A percentile compares a stretch with the other conserved stretches of the same genome.
These are phyloP conservation scores for Matsumurasca onukii DNA, from an alignment of 1,140 invertebrate genomes.

Conservation along the genomic window DNA sequence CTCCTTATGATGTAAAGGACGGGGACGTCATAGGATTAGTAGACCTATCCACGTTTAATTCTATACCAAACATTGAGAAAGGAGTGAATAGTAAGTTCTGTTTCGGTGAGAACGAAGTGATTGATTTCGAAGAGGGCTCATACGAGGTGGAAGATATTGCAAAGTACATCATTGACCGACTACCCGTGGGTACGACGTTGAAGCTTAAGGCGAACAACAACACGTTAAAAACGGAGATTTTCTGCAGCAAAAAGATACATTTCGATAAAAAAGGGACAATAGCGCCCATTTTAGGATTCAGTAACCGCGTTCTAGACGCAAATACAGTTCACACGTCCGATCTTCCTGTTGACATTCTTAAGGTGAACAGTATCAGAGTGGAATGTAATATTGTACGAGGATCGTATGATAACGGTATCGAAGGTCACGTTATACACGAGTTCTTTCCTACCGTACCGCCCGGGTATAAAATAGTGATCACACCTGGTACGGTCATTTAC, in stretches of 20 bases:
- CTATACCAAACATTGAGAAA: conserved; percentile 23
- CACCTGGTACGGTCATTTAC: conserved; percentile 31
- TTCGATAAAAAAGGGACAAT: conserved; percentile 7
- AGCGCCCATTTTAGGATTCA: background rate
- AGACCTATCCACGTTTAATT: conserved; percentile 2
- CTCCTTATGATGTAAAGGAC: background rate
- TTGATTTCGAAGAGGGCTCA: conserved; percentile 16
- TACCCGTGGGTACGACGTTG: background rate
- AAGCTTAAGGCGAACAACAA: background rate
- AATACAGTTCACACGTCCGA: conserved; percentile 12
- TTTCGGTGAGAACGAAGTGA: conserved; percentile 18
- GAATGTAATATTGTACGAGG: conserved; percentile 35
- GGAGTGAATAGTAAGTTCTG: background rate
- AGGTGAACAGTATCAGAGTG: conserved; percentile 24
- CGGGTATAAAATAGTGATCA: conserved; percentile 43
- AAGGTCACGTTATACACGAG: conserved; percentile 43
- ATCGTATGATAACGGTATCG: conserved; percentile 42
- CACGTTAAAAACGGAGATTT: conserved; percentile 21
- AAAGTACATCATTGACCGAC: conserved; percentile 39
- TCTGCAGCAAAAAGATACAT: background rate
- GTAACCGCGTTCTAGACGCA: background rate
- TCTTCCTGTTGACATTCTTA: conserved; percentile 7
- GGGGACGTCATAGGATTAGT: background rate
- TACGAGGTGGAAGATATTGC: conserved; percentile 9
- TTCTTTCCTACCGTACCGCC: conserved; percentile 41